These are phyloP conservation scores for Protobothrops flavoviridis DNA, from an alignment of 2,113 vertebrate genomes.

Conservation along the genomic window DNA sequence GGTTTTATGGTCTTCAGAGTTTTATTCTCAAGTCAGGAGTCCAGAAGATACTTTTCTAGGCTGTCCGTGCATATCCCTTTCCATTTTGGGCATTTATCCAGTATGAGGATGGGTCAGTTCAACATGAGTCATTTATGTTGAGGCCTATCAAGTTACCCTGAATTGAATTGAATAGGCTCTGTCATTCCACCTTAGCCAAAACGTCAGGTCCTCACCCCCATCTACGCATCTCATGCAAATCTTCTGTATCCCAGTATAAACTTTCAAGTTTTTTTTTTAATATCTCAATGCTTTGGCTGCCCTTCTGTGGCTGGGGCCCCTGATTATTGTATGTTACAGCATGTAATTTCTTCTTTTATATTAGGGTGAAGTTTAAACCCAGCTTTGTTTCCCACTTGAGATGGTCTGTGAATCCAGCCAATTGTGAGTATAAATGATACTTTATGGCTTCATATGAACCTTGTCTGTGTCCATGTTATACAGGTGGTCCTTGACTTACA, in stretches of 20 bases:
- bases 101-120: slow-evolving; percentile 17
- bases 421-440: background rate
- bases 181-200: background rate
- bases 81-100: background rate
- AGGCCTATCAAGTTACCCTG: background rate
- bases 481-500: background rate
- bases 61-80: background rate
- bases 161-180: background rate
- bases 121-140: background rate
- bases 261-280: background rate
- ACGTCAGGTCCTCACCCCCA: background rate
- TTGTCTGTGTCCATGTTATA: background rate
- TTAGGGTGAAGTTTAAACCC: background rate
- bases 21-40: background rate
- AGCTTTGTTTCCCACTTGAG: background rate
- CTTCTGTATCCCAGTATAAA: background rate
- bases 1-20: background rate
- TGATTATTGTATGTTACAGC: background rate
- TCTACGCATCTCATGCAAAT: background rate
- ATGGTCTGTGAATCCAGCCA: background rate
- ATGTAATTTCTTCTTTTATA: background rate
- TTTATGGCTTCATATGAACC: background rate
- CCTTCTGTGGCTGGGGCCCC: background rate
- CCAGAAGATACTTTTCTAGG: background rate
- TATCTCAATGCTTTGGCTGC: background rate